These are phyloP conservation scores for Oreonectes daqikongensis DNA, from an alignment of 2,797 vertebrate genomes.

Conservation along the genomic window DNA sequence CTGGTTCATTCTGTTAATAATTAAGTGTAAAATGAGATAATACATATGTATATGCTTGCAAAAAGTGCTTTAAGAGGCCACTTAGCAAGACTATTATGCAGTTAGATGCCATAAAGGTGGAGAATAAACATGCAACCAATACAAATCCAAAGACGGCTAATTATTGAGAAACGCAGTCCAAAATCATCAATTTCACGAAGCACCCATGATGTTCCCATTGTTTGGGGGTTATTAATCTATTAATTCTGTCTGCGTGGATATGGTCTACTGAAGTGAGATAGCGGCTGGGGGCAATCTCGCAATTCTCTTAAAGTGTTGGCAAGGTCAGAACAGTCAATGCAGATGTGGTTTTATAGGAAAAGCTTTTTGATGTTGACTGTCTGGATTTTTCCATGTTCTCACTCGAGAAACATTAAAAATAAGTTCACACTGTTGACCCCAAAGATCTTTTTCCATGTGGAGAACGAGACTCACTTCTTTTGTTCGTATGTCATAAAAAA, in stretches of 20 bases:
- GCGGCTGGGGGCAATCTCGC: slow-evolving; percentile 45
- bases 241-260: slow-evolving; percentile 50
- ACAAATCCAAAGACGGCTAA: slow-evolving; percentile 56
- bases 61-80: slow-evolving; percentile 61
- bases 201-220: slow-evolving; percentile 46
- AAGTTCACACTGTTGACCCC: slow-evolving; percentile 42
- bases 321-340: slow-evolving; percentile 56
- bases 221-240: slow-evolving; percentile 55
- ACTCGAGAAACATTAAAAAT: slow-evolving; percentile 57
- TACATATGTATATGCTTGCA: slow-evolving; percentile 64
- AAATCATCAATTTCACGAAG: slow-evolving; percentile 58
- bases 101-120: slow-evolving; percentile 57
- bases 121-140: slow-evolving; percentile 46
- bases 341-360: slow-evolving; percentile 60
- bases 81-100: slow-evolving; percentile 60
- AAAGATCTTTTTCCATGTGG: slow-evolving; percentile 37
- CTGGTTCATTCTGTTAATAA: slow-evolving; percentile 70
- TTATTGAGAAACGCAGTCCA: slow-evolving; percentile 51
- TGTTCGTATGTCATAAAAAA: slow-evolving; percentile 26
- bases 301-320: slow-evolving; percentile 32
- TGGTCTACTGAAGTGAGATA: slow-evolving; percentile 44
- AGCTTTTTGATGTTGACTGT: slow-evolving; percentile 59
- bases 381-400: slow-evolving; percentile 64
- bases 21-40: slow-evolving; percentile 65
- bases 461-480: slow-evolving; percentile 39